These are phyloP conservation scores for Notodonta ziczac DNA, from an alignment of 2,888 invertebrate species.

Conservation along the genomic window DNA sequence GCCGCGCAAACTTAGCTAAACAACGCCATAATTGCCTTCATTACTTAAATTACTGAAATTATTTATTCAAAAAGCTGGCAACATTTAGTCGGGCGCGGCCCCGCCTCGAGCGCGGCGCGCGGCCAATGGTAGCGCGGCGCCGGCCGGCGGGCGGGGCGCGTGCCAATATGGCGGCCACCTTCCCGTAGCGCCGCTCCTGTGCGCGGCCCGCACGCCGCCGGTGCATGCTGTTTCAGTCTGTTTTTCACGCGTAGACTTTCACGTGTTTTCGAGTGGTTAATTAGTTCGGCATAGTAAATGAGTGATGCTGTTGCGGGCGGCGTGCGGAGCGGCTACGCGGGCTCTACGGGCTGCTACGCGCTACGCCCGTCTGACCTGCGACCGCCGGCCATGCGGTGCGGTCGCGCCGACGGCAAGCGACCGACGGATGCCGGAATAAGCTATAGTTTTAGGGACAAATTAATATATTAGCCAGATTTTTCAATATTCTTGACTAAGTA, in stretches of 20 bases:
- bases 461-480: neutral
- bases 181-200: slow-evolving; percentile 48
- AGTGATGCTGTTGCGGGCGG: slow-evolving; percentile 48
- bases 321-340: slow-evolving; percentile 40
- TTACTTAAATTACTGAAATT: slow-evolving; percentile 85
- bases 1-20: slow-evolving; percentile 85
- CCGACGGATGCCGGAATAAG: slow-evolving; percentile 42
- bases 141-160: slow-evolving; percentile 66
- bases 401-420: slow-evolving; percentile 32
- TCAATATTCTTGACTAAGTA: neutral
- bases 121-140: slow-evolving; percentile 61
- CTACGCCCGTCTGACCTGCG: slow-evolving; percentile 11
- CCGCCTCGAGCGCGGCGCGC: slow-evolving; percentile 53
- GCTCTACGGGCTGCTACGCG: slow-evolving; percentile 35
- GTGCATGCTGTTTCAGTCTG: slow-evolving; percentile 60
- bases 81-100: slow-evolving; percentile 70
- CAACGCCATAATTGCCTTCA: slow-evolving; percentile 85
- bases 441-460: neutral
- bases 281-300: slow-evolving; percentile 60
- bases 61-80: slow-evolving; percentile 85
- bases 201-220: slow-evolving; percentile 52
- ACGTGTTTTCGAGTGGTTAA: slow-evolving; percentile 60
- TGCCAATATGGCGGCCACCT: slow-evolving; percentile 78
- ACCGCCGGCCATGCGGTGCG: neutral
- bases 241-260: slow-evolving; percentile 60